Evolutionary conservation across 1,140 invertebrate genomes (phyloP).

Genomic region (Chironomus striatipennis): DNA sequence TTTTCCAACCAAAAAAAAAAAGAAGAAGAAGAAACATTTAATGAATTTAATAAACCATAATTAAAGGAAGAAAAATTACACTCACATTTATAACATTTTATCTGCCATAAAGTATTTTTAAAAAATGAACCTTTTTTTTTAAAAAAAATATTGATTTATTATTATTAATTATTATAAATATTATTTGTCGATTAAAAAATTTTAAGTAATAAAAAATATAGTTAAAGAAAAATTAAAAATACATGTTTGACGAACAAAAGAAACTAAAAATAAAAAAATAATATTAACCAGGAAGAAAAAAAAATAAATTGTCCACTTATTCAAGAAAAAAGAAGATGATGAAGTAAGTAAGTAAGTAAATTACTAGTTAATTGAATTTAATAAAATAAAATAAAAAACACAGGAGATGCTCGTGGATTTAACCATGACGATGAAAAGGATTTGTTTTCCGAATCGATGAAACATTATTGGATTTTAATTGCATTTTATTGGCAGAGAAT

Average conservation of each 20-base stretch:
- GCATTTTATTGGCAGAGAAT: neutral
- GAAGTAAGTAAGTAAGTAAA: too few species aligned
- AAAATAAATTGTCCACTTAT: neutral
- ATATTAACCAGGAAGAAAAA: neutral
- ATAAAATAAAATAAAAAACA: too few species aligned
- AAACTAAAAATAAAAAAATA: slow-evolving; percentile 9
- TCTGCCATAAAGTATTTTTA: slow-evolving; percentile 9
- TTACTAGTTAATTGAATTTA: too few species aligned
- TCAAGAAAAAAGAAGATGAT: neutral
- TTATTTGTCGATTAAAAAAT: neutral
- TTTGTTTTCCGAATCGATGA: slow-evolving; percentile 4
- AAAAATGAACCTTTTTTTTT: neutral
- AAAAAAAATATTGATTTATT: neutral
- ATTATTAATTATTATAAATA: neutral
- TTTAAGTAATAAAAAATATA: neutral
- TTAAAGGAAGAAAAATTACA: too few species aligned
- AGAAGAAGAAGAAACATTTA: too few species aligned
- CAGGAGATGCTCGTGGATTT: neutral
- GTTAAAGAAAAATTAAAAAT: neutral
- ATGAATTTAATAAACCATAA: too few species aligned
- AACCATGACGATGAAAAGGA: neutral
- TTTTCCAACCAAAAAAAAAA: too few species aligned
- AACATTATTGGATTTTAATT: neutral
- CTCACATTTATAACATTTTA: neutral
- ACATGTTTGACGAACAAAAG: slow-evolving; percentile 1